Conservation (phyloP, 2,113 vertebrate species). For the Caretta caretta region DNA sequence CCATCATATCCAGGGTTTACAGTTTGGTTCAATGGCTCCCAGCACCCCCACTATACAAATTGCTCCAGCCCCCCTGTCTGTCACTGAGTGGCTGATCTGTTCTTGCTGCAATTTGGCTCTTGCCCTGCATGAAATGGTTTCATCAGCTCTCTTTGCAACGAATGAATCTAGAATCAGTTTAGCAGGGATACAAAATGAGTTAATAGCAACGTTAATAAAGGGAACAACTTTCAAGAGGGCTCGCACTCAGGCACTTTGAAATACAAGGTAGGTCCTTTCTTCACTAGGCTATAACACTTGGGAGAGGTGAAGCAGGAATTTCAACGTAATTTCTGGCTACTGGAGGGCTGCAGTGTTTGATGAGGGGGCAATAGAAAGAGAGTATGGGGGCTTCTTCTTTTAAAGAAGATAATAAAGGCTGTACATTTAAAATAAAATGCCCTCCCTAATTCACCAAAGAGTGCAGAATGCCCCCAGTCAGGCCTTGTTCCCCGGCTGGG, state of each 20-base stretch:
- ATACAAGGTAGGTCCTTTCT: background rate
- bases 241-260: fast-evolving
- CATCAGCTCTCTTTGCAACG: background rate
- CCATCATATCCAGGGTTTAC: too few relatives aligned
- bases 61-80: too few relatives aligned
- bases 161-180: fast-evolving
- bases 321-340: fast-evolving
- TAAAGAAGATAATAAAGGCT: background rate
- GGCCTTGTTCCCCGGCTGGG: too few relatives aligned
- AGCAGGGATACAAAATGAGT: background rate
- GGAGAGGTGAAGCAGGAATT: fast-evolving
- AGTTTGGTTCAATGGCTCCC: too few relatives aligned
- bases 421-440: background rate
- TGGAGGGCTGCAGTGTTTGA: fast-evolving
- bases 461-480: background rate
- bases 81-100: background rate
- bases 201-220: fast-evolving
- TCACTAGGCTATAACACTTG: fast-evolving
- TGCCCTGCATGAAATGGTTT: background rate
- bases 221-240: fast-evolving
- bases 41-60: too few relatives aligned
- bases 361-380: fast-evolving
- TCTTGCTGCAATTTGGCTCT: background rate
- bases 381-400: background rate
- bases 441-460: background rate